Evolutionary conservation across 2,797 vertebrate genomes (phyloP).

Genomic region (Coracias cyanogaster): DNA sequence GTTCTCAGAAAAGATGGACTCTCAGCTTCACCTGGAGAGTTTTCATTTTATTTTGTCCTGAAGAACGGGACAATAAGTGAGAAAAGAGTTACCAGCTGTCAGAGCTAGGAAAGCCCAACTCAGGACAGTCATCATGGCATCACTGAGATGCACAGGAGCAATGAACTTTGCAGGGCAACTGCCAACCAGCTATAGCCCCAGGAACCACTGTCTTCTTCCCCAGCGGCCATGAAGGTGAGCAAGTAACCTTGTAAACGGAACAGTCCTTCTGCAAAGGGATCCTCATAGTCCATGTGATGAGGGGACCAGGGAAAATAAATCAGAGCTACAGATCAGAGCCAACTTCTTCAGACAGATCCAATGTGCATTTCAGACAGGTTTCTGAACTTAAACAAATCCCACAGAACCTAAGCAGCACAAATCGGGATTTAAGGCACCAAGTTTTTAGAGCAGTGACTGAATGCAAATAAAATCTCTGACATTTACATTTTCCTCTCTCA

Average conservation of each 20-base stretch:
- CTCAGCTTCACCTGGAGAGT: neutral
- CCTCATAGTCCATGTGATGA: neutral
- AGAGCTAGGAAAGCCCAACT: neutral
- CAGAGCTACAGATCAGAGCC: neutral
- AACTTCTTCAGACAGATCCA: neutral
- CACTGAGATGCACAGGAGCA: neutral
- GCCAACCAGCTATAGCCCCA: neutral
- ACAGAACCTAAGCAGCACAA: neutral
- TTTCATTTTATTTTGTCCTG: neutral
- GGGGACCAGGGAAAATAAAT: neutral
- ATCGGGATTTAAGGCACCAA: neutral
- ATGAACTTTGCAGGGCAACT: neutral
- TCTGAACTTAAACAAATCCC: neutral
- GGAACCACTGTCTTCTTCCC: neutral
- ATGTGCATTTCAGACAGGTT: neutral
- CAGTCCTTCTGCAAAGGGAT: neutral
- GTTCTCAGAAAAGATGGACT: neutral
- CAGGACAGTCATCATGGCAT: neutral
- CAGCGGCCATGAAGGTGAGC: neutral
- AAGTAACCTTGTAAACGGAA: neutral
- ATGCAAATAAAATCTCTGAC: neutral
- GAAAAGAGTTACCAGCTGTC: neutral
- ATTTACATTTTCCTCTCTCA: neutral
- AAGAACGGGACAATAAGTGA: neutral
- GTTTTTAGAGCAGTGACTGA: neutral